Evolutionary conservation across 2,113 vertebrate species (phyloP).

Genomic region (Trachemys scripta): DNA sequence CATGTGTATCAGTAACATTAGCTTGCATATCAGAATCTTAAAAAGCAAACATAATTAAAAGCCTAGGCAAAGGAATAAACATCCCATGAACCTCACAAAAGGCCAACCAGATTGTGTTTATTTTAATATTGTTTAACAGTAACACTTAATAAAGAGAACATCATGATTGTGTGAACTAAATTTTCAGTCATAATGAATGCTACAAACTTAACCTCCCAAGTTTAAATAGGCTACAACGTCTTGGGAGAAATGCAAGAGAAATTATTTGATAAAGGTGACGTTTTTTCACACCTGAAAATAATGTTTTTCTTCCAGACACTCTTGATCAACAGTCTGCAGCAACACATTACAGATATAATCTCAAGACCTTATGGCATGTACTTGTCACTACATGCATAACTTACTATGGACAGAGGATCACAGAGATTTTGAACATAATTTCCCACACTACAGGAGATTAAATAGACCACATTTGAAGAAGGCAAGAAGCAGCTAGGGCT

Average conservation of each 20-base stretch:
- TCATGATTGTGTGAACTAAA: constrained; percentile 82
- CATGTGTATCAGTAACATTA: not conserved
- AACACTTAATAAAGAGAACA: constrained; percentile 84
- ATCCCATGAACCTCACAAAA: constrained; percentile 71
- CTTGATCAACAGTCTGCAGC: constrained; percentile 93
- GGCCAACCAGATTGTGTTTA: constrained; percentile 69
- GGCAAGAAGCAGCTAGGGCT: constrained; percentile 76
- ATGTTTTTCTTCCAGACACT: constrained; percentile 88
- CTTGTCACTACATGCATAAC: constrained; percentile 95
- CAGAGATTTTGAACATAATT: constrained; percentile 86
- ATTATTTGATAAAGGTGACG: constrained; percentile 94
- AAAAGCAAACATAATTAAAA: constrained; percentile 78
- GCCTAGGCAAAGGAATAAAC: constrained; percentile 64
- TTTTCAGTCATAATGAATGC: constrained; percentile 88
- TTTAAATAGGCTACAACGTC: constrained; percentile 90
- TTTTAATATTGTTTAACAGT: constrained; percentile 80
- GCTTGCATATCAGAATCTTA: constrained; percentile 20
- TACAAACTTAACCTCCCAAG: constrained; percentile 91
- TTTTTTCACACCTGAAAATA: constrained; percentile 98
- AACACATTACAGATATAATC: constrained; percentile 96
- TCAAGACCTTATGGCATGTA: constrained; percentile 87
- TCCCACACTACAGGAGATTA: constrained; percentile 88
- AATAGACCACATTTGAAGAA: constrained; percentile 83
- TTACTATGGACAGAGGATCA: constrained; percentile 83
- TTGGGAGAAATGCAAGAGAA: constrained; percentile 83